Evolutionary conservation across 2,797 vertebrate genomes (phyloP).

Genomic region (Gymnothorax javanicus): DNA sequence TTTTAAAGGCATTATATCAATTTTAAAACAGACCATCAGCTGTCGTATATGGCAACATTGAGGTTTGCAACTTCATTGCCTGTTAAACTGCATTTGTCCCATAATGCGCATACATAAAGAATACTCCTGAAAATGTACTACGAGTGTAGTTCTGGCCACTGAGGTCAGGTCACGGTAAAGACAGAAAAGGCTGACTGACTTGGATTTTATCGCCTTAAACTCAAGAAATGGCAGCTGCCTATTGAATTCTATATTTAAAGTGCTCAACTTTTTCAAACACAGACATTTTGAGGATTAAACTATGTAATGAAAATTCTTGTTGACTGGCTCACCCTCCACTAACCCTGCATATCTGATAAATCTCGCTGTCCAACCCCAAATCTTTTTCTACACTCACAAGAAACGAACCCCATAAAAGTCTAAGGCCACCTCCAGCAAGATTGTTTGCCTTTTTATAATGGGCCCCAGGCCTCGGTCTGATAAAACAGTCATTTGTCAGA

Average conservation of each 20-base stretch:
- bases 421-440: conserved; percentile 32
- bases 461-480: conserved; percentile 43
- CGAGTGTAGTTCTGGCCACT: background rate
- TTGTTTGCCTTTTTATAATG: conserved; percentile 60
- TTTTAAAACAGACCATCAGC: background rate
- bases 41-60: background rate
- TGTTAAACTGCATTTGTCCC: background rate
- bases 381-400: conserved; percentile 16
- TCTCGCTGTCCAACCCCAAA: conserved; percentile 9
- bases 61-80: background rate
- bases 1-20: conserved; percentile 9
- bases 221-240: background rate
- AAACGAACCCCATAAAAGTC: conserved; percentile 23
- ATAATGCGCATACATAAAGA: conserved; percentile 28
- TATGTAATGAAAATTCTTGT: conserved; percentile 22
- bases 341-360: conserved; percentile 13
- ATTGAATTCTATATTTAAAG: background rate
- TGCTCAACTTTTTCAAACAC: background rate
- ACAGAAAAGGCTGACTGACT: background rate
- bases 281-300: background rate
- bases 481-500: conserved; percentile 52
- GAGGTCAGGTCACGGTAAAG: background rate
- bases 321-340: background rate
- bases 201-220: background rate
- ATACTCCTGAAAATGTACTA: conserved; percentile 19